Evolutionary conservation across 2,797 vertebrate genomes (phyloP).

Genomic region (Hydrolagus colliei): DNA sequence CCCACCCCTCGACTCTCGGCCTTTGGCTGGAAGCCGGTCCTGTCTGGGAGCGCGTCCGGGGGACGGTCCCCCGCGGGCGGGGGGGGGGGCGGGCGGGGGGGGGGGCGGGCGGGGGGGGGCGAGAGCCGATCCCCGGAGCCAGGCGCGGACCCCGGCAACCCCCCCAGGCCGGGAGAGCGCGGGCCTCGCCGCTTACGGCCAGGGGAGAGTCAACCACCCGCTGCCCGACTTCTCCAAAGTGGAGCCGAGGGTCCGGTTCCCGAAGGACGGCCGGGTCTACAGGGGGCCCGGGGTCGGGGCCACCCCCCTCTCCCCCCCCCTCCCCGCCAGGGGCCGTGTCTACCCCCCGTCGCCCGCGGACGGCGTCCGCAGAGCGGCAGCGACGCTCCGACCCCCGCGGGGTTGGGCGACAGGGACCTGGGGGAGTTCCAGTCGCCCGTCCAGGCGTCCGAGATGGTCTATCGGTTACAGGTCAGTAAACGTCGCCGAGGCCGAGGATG

Average conservation of each 20-base stretch:
- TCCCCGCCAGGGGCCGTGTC: too few relatives aligned
- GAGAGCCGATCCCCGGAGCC: too few relatives aligned
- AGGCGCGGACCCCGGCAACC: conserved; percentile 9
- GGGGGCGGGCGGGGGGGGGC: background rate
- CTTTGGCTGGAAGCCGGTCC: background rate
- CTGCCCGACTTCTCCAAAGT: conserved; percentile 85
- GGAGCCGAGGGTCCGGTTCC: conserved; percentile 68
- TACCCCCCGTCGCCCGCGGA: conserved; percentile 79
- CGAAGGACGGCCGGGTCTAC: conserved; percentile 62
- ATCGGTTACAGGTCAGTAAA: conserved; percentile 76
- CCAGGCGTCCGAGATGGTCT: conserved; percentile 70
- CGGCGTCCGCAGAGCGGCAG: conserved; percentile 75
- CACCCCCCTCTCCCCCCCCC: too few relatives aligned
- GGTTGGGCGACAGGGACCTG: conserved; percentile 54
- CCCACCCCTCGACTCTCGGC: too few relatives aligned
- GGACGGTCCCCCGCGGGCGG: too few relatives aligned
- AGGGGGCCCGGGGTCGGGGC: conserved; percentile 65
- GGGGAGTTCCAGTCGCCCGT: conserved; percentile 65
- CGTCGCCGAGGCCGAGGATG: too few relatives aligned
- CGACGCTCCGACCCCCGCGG: background rate
- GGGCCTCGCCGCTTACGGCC: conserved; percentile 54
- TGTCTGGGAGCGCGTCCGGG: background rate
- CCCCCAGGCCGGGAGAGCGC: conserved; percentile 34
- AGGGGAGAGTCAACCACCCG: conserved; percentile 58
- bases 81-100: too few relatives aligned